phyloP scores from a whole-genome alignment of 2,113 vertebrate species.

The Pycnonotus jocosus region DNA sequence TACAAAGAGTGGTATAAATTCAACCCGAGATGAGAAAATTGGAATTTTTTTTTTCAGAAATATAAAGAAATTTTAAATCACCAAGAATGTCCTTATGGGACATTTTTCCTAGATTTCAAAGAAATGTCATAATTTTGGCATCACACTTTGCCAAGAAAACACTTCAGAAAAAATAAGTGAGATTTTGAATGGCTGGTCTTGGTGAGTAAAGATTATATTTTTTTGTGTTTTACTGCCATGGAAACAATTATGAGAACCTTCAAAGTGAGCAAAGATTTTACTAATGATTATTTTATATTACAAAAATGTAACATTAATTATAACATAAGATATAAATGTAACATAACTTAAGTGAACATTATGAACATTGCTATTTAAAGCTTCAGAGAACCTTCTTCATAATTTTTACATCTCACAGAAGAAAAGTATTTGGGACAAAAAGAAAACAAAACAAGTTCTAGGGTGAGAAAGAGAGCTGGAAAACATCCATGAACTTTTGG shows the following conservation, averaged over 20 bases:
- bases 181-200: not conserved
- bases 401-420: not conserved
- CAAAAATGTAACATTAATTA: not conserved
- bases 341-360: not conserved
- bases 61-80: not conserved
- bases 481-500: not conserved
- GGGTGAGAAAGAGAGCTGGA: not conserved
- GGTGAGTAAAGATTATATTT: not conserved
- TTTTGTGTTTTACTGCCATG: not conserved
- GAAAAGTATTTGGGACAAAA: not conserved
- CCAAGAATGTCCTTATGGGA: not conserved
- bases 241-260: not conserved
- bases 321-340: no score
- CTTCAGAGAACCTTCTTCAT: not conserved
- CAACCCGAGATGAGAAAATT: not conserved
- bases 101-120: slow-evolving; percentile 5
- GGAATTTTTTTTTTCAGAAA: not conserved
- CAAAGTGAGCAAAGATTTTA: not conserved
- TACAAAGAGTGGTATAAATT: not conserved
- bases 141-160: not conserved
- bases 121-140: not conserved
- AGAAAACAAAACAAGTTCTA: not conserved
- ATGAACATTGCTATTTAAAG: not conserved
- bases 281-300: not conserved
- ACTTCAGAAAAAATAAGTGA: slow-evolving; percentile 11